Conservation (phyloP, 2,888 invertebrate genomes). For the Cephus sareptanus region DNA sequence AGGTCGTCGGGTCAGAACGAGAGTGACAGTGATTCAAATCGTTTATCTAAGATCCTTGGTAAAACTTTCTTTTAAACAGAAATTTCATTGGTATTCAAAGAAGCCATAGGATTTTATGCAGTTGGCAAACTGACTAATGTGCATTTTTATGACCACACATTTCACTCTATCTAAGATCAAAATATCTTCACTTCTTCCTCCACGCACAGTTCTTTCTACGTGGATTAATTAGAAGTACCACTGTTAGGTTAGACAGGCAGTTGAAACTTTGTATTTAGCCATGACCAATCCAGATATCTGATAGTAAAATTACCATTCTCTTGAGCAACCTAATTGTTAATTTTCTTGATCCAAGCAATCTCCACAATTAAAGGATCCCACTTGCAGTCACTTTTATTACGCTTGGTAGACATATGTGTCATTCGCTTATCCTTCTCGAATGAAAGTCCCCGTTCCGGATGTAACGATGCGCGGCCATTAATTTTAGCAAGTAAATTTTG, state of each 20-base stretch:
- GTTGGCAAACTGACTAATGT: constrained; percentile 19
- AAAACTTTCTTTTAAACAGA: constrained; percentile 29
- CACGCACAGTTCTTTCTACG: neutral
- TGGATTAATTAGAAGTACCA: neutral
- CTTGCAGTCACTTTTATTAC: neutral
- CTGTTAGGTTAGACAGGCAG: neutral
- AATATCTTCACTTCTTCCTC: neutral
- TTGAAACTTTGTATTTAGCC: neutral
- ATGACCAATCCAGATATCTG: neutral
- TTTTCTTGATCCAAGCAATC: neutral
- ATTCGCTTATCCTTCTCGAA: neutral
- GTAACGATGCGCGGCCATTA: neutral
- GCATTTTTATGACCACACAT: constrained; percentile 12
- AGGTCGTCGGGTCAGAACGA: neutral
- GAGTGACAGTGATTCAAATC: neutral
- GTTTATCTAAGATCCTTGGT: neutral
- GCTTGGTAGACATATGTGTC: neutral
- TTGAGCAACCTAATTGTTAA: neutral
- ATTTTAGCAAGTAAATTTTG: neutral
- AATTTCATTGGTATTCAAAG: constrained; percentile 30
- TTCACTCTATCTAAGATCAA: constrained; percentile 24
- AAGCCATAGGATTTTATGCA: constrained; percentile 14
- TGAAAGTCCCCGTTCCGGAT: neutral
- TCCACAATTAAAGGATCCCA: neutral
- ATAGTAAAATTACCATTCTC: neutral